These are phyloP conservation scores for Benthosema pterotum DNA, from an alignment of 2,797 vertebrate species.

Conservation along the genomic window DNA sequence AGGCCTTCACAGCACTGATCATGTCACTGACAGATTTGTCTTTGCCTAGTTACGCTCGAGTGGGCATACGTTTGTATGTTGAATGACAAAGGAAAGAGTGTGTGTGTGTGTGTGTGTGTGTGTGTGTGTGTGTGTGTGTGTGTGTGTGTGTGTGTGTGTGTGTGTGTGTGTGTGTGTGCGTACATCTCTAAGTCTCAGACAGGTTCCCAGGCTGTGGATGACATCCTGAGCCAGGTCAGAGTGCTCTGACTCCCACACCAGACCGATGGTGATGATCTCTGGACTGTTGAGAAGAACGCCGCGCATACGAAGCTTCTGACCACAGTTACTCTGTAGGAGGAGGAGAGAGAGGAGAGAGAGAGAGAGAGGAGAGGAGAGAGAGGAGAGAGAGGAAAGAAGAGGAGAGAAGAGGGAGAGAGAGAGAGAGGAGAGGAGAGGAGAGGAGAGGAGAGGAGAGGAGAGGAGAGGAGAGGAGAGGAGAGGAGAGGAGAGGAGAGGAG, in stretches of 20 bases:
- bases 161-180: conserved; percentile 3
- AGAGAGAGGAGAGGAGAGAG: too few species aligned
- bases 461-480: too few species aligned
- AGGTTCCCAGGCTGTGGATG: conserved; percentile 94
- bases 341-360: not conserved
- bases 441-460: too few species aligned
- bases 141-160: conserved; percentile 11
- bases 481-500: too few species aligned
- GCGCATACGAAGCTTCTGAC: conserved; percentile 91
- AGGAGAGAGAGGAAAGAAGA: too few species aligned
- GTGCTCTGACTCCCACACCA: conserved; percentile 97
- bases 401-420: too few species aligned
- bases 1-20: too few species aligned
- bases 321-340: conserved; percentile 88
- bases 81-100: too few species aligned
- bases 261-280: conserved; percentile 95
- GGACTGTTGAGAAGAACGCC: conserved; percentile 95
- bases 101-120: not conserved
- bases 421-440: too few species aligned
- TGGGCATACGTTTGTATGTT: too few species aligned
- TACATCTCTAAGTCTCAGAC: conserved; percentile 90
- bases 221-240: conserved; percentile 96
- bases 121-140: conserved; percentile 1
- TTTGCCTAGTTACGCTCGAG: too few species aligned
- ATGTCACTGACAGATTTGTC: too few species aligned